Evolutionary conservation across 2,797 vertebrate genomes (phyloP), one percentile per base, ranked within the genome.

Genomic region (Otolemur crassicaudatus): DNA sequence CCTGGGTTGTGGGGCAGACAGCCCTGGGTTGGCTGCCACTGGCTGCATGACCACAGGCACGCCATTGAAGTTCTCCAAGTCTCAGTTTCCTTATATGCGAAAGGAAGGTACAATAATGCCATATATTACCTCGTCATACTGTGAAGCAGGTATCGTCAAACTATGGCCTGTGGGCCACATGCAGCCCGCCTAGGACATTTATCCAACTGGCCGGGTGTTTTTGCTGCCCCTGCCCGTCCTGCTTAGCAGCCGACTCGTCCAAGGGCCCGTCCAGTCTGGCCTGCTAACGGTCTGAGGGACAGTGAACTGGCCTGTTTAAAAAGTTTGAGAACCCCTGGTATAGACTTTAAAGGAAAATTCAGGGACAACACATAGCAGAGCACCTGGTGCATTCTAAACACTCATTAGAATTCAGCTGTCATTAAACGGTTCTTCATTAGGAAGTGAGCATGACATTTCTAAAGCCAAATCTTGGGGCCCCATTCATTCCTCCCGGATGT

Each of bases 341-440:
- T 4, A 67, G 49, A 87, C 83, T 46, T 73, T 60, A 90, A 37
- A 11, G 63, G 65, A 84, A 88, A 58, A 29, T 20, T 96, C 61
- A 37, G 12, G n/a, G 37, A 67, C 0, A 14, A 19, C 63, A 77
- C 34, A 23, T 19, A 27, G 65, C 82, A 69, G 70, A 40, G 86
- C 46, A 34, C 23, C 20, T 17, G 13, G 70, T 27, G 73, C 7
- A 0, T 16, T 34, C 23, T n/a, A 87, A 81, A 37, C 29, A 49
- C 40, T 31, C 80, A 46, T 34, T 75, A 76, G 49, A 34, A 84
- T 53, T 67, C 82, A 31, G 14, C n/a, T n/a, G 7, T 43, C 31
- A 27, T 56, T 46, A n/a, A 20, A 34, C 19, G 34, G 22, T 75
- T 80, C 75, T 60, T 75, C 87, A 34, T 63, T 56, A 75, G 61